Base-by-base conservation (phyloP, 2,888 invertebrate genomes). In the Polymixis lichenea region DNA sequence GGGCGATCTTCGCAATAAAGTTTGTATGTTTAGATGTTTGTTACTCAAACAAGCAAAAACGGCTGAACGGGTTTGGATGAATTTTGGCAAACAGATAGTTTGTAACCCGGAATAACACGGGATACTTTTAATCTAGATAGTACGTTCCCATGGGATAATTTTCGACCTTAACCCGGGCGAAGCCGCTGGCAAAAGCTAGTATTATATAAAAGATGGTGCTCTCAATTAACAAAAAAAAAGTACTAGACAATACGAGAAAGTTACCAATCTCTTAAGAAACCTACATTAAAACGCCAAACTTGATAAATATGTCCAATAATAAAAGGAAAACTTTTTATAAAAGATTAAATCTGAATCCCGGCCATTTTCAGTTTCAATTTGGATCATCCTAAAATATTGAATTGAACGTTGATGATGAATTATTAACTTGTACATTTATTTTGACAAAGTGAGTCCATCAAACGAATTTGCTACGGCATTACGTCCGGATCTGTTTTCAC, bases 361-460 rank as follows among this genome's bases (percentile, higher is more conserved):
- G 64, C 71, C 32, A 13, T 66, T 60, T 75, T 78, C 77, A 64
- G 58, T 75, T 72, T 60, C 79, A 80, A 86, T 86, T 87, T 80
- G 65, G 69, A 85, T 84, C 82, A 86, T 80, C 55, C 61, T 72
- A 68, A 75, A 82, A 82, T 66, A 82, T 86, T 71, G 64, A 80
- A 83, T 83, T 82, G 75, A 78, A 75, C 19, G 70, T 78, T 84
- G 80, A 87, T 83, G 86, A 83, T 87, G 79, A 88, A 88, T 84
- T 86, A 90, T 87, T 85, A 85, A 85, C 82, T 87, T 85, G 80
- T 75, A 82, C 80, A 87, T 85, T 87, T 87, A 83, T 86, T 89
- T 78, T 83, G 78, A 81, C 82, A 82, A 87, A 87, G 80, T 81
- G 53, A 80, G 51, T 69, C 80, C 80, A 75, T 82, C 72, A 71